Evolutionary conservation across 2,113 vertebrate species (phyloP).

Genomic region (Melanocharis versteri): DNA sequence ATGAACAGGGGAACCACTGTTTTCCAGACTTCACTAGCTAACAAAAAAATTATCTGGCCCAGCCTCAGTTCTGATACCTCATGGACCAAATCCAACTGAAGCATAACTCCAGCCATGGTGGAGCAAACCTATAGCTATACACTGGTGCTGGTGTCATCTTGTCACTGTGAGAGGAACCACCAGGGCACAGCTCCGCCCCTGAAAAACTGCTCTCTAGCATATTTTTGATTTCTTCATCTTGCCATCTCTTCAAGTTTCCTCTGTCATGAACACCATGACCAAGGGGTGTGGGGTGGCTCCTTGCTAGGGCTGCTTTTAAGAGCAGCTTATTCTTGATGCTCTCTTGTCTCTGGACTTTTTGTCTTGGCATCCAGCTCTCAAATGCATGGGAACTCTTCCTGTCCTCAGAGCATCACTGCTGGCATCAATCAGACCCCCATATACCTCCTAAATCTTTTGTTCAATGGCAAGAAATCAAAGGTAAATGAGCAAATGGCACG

Average conservation of each 20-base stretch:
- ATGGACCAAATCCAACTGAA: not conserved
- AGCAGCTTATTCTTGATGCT: not conserved
- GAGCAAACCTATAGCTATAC: not conserved
- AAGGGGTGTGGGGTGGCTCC: not conserved
- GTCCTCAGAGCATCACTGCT: not conserved
- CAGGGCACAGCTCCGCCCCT: not conserved
- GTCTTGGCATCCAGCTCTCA: not conserved
- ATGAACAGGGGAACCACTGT: not conserved
- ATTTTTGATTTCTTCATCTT: not conserved
- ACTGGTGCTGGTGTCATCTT: not conserved
- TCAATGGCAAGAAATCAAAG: not conserved
- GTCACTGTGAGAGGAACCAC: not conserved
- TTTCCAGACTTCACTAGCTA: not conserved
- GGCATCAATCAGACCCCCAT: not conserved
- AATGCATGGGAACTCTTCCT: not conserved
- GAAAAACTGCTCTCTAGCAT: not conserved
- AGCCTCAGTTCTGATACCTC: not conserved
- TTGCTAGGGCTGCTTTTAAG: not conserved
- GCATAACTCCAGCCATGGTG: accelerated
- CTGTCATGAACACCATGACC: not conserved
- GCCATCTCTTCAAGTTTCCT: accelerated
- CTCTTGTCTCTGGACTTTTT: not conserved
- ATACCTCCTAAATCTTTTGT: not conserved
- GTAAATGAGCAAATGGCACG: not conserved
- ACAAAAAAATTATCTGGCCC: not conserved